A percentile compares a stretch with the other conserved stretches of the same genome.
These are phyloP conservation scores for Graptemys geographica DNA, from an alignment of 2,797 vertebrate species.

Conservation along the genomic window DNA sequence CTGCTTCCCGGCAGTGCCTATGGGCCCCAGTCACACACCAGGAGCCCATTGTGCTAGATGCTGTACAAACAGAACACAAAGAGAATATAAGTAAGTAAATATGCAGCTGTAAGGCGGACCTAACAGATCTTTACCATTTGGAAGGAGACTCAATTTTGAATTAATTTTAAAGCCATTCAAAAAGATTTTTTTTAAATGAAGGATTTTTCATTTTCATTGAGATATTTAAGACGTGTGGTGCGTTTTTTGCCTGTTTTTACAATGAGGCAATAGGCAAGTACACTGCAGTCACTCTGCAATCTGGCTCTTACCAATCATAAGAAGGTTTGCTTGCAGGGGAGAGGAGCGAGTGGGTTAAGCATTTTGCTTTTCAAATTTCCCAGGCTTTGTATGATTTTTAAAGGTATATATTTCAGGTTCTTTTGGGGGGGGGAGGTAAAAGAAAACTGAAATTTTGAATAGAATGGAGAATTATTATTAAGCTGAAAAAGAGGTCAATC, in stretches of 20 bases:
- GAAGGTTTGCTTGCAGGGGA: background rate
- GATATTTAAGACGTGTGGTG: background rate
- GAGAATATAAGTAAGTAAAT: slow-evolving; percentile 17
- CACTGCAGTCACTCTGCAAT: background rate
- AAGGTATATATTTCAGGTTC: background rate
- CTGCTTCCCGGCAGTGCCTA: background rate
- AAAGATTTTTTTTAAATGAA: background rate
- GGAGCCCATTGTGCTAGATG: background rate
- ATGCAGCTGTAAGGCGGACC: background rate
- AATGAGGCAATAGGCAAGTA: background rate
- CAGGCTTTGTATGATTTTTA: background rate
- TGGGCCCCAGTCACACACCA: background rate
- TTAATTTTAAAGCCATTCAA: background rate
- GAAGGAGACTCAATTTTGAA: background rate
- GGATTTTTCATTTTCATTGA: background rate
- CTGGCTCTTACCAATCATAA: background rate
- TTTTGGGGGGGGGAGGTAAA: background rate
- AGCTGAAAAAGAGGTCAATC: background rate
- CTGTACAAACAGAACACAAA: accelerated
- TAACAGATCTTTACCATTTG: background rate
- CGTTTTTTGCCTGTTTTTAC: background rate
- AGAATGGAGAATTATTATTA: background rate
- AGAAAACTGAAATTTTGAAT: background rate
- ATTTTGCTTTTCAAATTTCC: background rate
- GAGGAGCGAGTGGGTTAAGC: background rate